Percentiles rank a stretch among this genome's conserved stretches.
These are phyloP conservation scores for Drosophila pseudoobscura DNA, from an alignment of 1,140 invertebrate species.

Conservation along the genomic window DNA sequence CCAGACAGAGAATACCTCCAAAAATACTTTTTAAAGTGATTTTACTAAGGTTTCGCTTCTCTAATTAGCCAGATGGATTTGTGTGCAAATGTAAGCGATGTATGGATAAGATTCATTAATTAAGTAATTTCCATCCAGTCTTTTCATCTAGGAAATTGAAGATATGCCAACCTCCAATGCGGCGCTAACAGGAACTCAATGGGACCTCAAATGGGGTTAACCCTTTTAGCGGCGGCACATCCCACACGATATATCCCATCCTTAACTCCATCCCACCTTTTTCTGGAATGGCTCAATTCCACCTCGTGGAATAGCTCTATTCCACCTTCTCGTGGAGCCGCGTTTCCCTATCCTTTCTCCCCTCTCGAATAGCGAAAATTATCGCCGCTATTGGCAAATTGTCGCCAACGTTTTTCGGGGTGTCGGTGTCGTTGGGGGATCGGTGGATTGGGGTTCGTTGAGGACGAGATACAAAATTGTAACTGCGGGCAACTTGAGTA, in stretches of 20 bases:
- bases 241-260: constrained; percentile 6
- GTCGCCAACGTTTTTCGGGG: constrained; percentile 65
- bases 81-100: constrained; percentile 3
- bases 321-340: background rate
- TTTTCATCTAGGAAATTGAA: background rate
- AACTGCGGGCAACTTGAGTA: constrained; percentile 54
- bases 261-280: too few species aligned
- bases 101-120: constrained; percentile 39
- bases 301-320: too few species aligned
- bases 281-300: too few species aligned
- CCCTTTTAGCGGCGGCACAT: constrained; percentile 18
- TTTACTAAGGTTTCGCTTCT: too few species aligned
- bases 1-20: too few species aligned
- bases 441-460: background rate
- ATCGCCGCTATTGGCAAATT: constrained; percentile 78
- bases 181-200: too few species aligned
- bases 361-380: constrained; percentile 35
- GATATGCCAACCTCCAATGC: background rate
- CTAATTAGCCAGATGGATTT: constrained; percentile 25
- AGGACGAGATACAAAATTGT: constrained; percentile 42
- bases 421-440: too few species aligned
- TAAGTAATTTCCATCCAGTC: constrained; percentile 17
- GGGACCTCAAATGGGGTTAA: constrained; percentile 3
- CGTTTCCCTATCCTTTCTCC: background rate
- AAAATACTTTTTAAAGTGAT: too few species aligned